Percentiles rank a stretch among this genome's conserved stretches.
Conservation (phyloP, 2,888 invertebrate genomes). For the Chorisops tibialis region DNA sequence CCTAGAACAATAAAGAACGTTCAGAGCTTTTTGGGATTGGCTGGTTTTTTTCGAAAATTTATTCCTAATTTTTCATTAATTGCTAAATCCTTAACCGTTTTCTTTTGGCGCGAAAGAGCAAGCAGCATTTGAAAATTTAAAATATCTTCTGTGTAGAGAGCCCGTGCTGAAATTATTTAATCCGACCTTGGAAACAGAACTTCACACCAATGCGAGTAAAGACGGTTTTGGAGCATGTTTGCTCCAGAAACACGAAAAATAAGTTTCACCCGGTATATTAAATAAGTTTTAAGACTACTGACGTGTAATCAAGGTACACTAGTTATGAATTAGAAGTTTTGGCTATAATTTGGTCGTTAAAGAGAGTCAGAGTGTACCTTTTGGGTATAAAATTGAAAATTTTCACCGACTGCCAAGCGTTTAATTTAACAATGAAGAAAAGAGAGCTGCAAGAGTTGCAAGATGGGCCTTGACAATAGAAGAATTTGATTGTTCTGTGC, state of each 20-base stretch:
- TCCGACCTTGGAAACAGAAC: constrained; percentile 26
- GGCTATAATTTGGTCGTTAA: constrained; percentile 40
- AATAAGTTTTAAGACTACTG: constrained; percentile 37
- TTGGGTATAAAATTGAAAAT: constrained; percentile 39
- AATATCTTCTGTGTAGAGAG: background rate
- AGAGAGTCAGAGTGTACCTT: constrained; percentile 40
- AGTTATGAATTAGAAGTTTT: constrained; percentile 43
- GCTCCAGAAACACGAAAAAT: constrained; percentile 31
- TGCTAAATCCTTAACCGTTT: too few species aligned
- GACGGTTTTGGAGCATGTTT: constrained; percentile 38
- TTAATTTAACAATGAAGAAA: constrained; percentile 39
- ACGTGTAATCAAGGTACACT: constrained; percentile 37
- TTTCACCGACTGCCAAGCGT: constrained; percentile 40
- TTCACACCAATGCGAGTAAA: constrained; percentile 38
- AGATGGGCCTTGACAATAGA: constrained; percentile 35
- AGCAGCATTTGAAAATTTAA: constrained; percentile 6
- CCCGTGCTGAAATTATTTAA: constrained; percentile 5
- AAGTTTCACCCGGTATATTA: constrained; percentile 28
- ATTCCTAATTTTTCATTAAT: too few species aligned
- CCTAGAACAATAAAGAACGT: too few species aligned
- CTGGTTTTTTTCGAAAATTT: too few species aligned
- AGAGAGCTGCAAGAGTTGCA: constrained; percentile 38
- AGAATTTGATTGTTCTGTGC: background rate
- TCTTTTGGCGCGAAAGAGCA: background rate
- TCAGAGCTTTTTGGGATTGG: too few species aligned